Conservation (phyloP, 2,797 vertebrate species). For the Gymnocypris eckloni region DNA sequence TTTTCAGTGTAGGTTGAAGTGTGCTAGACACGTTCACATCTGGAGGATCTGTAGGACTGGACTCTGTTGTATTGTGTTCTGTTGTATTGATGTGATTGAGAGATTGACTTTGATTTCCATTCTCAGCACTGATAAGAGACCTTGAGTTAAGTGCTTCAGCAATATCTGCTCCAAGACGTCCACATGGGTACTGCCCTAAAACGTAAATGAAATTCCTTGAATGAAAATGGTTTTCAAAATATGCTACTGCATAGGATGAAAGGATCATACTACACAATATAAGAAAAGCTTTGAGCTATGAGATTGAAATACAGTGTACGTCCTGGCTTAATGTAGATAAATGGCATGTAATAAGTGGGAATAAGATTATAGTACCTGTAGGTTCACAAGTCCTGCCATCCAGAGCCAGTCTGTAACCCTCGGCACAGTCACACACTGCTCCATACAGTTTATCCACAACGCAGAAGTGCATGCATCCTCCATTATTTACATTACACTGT, state of each 20-base stretch:
- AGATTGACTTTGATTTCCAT: conserved; percentile 8
- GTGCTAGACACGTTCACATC: background rate
- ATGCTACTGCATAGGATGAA: background rate
- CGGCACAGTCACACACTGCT: conserved; percentile 82
- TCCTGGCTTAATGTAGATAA: background rate
- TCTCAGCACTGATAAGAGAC: background rate
- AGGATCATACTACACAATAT: background rate
- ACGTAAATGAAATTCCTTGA: background rate
- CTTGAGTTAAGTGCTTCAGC: conserved; percentile 11
- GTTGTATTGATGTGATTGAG: background rate
- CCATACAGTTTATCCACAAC: conserved; percentile 57
- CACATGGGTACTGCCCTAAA: conserved; percentile 71
- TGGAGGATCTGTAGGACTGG: conserved; percentile 18
- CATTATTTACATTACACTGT: conserved; percentile 82
- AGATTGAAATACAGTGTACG: background rate
- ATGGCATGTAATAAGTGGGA: background rate
- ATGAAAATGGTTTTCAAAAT: background rate
- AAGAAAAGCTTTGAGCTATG: background rate
- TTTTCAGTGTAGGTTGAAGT: background rate
- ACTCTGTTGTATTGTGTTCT: background rate
- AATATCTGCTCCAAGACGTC: conserved; percentile 56
- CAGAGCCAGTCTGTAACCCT: conserved; percentile 80
- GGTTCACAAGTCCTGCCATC: conserved; percentile 83
- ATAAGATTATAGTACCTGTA: conserved; percentile 72
- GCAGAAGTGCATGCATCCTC: conserved; percentile 91